Evolutionary conservation across 2,888 invertebrate species (phyloP), one percentile per base, ranked within the genome.

Genomic region (Ctena decussata): DNA sequence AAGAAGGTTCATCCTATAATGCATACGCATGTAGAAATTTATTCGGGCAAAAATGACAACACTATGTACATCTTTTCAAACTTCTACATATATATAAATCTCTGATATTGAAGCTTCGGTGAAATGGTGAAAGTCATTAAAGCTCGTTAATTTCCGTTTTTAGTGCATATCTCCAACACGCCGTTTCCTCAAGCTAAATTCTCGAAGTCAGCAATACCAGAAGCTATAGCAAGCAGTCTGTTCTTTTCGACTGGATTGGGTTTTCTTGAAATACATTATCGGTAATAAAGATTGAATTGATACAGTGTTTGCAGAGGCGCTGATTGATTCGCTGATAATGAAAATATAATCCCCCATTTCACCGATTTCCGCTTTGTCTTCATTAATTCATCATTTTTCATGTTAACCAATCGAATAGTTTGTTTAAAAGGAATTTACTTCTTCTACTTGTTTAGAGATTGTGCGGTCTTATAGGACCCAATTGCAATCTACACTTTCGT

Each of bases 201-300:
- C n/a, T n/a, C n/a, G n/a, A n/a, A n/a, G n/a, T n/a, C n/a, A n/a
- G n/a, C n/a, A n/a, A n/a, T n/a, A n/a, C n/a, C n/a, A n/a, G n/a
- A n/a, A n/a, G n/a, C n/a, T n/a, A n/a, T n/a, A n/a, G n/a, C n/a
- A n/a, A n/a, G n/a, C n/a, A n/a, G n/a, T n/a, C n/a, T n/a, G n/a
- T n/a, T 57, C 15, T 5, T 11, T 73, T 75, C 72, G 72, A 76
- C 76, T 84, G 79, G 77, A 76, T 72, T 70, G 73, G 76, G 57
- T 72, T 80, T 72, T 80, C 84, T 77, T 73, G 71, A 65, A 74
- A 77, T 73, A 72, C 73, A 37, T 70, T 77, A 69, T 32, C 69
- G 39, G 49, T 75, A 53, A 75, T 49, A 75, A 37, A 37, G 75
- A 53, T 57, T n/a, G 80, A 35, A 65, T 65, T 65, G 35, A 35